Evolutionary conservation across 1,140 invertebrate species (phyloP).

Genomic region (Eurosta solidaginis): DNA sequence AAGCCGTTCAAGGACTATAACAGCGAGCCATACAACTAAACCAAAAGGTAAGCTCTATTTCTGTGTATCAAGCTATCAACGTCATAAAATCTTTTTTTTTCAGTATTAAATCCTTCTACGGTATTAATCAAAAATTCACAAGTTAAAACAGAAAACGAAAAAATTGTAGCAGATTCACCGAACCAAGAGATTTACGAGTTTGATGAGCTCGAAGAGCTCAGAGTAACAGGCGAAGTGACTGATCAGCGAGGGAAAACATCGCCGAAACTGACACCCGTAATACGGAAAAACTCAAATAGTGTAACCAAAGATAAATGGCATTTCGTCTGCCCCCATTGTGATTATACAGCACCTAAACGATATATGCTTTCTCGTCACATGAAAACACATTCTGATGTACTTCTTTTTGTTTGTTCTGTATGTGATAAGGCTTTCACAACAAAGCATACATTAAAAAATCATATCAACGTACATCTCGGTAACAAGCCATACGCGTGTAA

Average conservation of each 20-base stretch:
- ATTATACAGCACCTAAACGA: slow-evolving; percentile 85
- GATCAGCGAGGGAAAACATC: slow-evolving; percentile 63
- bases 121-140: not conserved
- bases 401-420: slow-evolving; percentile 89
- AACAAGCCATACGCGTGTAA: slow-evolving; percentile 94
- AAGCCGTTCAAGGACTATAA: not conserved
- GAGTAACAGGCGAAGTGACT: slow-evolving; percentile 65
- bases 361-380: slow-evolving; percentile 91
- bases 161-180: not conserved
- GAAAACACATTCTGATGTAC: slow-evolving; percentile 93
- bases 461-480: slow-evolving; percentile 95
- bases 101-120: too few relatives aligned
- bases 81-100: too few relatives aligned
- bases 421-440: slow-evolving; percentile 97
- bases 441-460: slow-evolving; percentile 89
- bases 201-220: slow-evolving; percentile 40
- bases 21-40: not conserved
- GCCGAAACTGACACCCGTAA: slow-evolving; percentile 50
- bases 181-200: slow-evolving; percentile 49
- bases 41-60: too few relatives aligned
- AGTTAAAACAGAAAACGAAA: not conserved
- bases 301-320: slow-evolving; percentile 66
- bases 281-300: slow-evolving; percentile 56
- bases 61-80: too few relatives aligned
- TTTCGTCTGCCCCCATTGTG: slow-evolving; percentile 89